Conservation (phyloP, 1,140 invertebrate genomes). For the Brachionus manjavacas region DNA sequence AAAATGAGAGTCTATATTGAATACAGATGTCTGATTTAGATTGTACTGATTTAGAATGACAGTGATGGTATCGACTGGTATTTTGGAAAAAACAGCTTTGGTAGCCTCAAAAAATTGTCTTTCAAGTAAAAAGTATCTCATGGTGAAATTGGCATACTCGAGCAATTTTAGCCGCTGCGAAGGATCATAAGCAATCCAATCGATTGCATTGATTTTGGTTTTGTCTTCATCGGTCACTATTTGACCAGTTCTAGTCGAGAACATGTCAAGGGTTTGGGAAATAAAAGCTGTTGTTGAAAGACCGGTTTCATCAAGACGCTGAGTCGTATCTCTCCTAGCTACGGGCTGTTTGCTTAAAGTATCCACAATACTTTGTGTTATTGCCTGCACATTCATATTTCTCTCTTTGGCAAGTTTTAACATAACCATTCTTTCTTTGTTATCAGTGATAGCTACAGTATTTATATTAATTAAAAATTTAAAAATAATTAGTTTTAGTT, state of each 20-base stretch:
- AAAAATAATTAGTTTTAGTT: background rate
- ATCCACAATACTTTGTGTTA: slow-evolving; percentile 76
- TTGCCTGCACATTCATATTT: slow-evolving; percentile 74
- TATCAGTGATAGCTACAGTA: slow-evolving; percentile 36
- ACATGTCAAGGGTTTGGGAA: slow-evolving; percentile 9
- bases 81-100: slow-evolving; percentile 47
- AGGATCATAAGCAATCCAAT: slow-evolving; percentile 77
- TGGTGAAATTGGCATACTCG: slow-evolving; percentile 79
- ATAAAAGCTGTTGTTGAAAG: slow-evolving; percentile 26
- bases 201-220: slow-evolving; percentile 74
- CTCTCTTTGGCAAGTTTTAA: slow-evolving; percentile 67
- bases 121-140: slow-evolving; percentile 70
- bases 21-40: background rate
- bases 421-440: slow-evolving; percentile 52
- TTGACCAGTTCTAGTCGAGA: background rate
- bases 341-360: slow-evolving; percentile 61
- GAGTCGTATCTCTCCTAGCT: slow-evolving; percentile 49
- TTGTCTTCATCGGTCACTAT: slow-evolving; percentile 60
- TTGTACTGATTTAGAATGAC: slow-evolving; percentile 13
- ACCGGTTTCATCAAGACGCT: background rate
- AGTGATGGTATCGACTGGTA: slow-evolving; percentile 45
- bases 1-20: background rate
- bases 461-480: background rate
- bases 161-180: slow-evolving; percentile 73
- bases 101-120: slow-evolving; percentile 47